These are phyloP conservation scores for Hanleya hanleyi DNA, from an alignment of 2,888 invertebrate genomes.

Conservation along the genomic window DNA sequence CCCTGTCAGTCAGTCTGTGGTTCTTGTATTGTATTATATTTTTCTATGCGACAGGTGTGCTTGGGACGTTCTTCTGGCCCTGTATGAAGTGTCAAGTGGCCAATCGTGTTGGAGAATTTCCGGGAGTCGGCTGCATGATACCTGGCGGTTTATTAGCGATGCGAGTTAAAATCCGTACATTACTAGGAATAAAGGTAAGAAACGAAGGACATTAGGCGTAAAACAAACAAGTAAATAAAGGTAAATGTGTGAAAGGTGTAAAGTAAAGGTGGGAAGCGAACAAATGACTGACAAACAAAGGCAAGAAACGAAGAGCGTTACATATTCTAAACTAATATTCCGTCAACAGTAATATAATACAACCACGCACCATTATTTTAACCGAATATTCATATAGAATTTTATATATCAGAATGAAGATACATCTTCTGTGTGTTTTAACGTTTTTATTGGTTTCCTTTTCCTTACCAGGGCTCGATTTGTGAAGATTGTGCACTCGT, in stretches of 20 bases:
- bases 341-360: neutral
- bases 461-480: conserved; percentile 41
- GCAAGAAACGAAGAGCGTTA: neutral
- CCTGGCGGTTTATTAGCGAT: conserved; percentile 24
- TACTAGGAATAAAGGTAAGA: conserved; percentile 36
- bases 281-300: neutral
- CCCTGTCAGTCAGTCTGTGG: no score
- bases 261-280: no score
- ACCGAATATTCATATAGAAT: neutral
- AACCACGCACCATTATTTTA: neutral
- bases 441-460: no score
- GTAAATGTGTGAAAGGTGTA: no score
- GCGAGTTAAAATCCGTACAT: conserved; percentile 30
- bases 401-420: neutral
- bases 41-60: no score
- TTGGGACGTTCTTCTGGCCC: conserved; percentile 31
- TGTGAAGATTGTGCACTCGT: conserved; percentile 40
- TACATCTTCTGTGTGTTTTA: neutral
- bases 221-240: neutral
- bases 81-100: conserved; percentile 31
- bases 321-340: neutral
- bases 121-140: conserved; percentile 23
- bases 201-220: neutral
- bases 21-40: no score
- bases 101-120: conserved; percentile 22